Base-by-base conservation (phyloP, 2,113 vertebrate species). In the Telmatochromis sp. region DNA sequence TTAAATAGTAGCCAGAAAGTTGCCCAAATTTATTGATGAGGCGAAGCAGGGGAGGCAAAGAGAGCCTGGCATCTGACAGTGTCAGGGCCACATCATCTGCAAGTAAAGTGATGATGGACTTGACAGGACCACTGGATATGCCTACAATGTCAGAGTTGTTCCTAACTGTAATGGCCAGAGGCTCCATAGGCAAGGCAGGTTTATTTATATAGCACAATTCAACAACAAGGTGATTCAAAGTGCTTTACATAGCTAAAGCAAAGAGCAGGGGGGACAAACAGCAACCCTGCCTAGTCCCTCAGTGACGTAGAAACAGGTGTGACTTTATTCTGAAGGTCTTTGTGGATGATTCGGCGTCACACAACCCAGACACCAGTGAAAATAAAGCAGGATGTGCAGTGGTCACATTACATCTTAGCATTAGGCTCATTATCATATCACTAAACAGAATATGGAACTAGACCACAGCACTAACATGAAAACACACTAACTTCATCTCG, bases 401-500 rank as follows among this genome's bases (percentile, higher is more conserved):
- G 31, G 17, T 19, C 17, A 63, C 58, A 63, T 31, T 35, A 17
- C 57, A 60, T 60, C 57, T 60, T 31, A 60, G 58, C 58, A 63
- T 35, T 35, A 63, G 58, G 6, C 58, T 63, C 6, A n/a, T 63
- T 63, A 63, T 33, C 9, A 60, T 60, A 33, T 60, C 31, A 63
- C 31, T 4, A 35, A 7, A 63, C 31, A 63, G 17, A 35, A 11
- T 63, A 35, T 63, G 58, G 58, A 63, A 19, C 58, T 35, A 63
- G 28, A 63, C 28, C 28, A 63, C 15, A 63, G 28, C 28, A 11
- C 19, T 63, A 63, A 63, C 31, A 63, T 63, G 58, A n/a, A 63
- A 63, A 63, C 28, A n/a, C 9, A 33, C 58, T 7, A 63, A 92
- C 97, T 63, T 35, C 58, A 63, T 35, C 58, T 63, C 1, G 7